A percentile compares a stretch with the other conserved stretches of the same genome.
Evolutionary conservation across 2,797 vertebrate genomes (phyloP).

Genomic region (Malurus splendens): DNA sequence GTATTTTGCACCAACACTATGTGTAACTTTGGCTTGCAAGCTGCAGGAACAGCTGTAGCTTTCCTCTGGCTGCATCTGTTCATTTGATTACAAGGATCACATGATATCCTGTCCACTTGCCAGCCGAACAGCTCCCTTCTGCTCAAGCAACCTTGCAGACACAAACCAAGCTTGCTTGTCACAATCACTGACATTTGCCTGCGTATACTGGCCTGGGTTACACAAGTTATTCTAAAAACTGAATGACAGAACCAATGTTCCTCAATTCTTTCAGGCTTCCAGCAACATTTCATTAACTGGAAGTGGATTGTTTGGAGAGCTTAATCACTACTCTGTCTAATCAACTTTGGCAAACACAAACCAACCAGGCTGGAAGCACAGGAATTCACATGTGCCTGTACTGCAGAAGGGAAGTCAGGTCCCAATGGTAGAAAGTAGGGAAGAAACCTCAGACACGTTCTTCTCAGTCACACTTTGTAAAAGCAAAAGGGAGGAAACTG

Average conservation of each 20-base stretch:
- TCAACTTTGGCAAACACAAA: background rate
- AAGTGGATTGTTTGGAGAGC: background rate
- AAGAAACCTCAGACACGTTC: background rate
- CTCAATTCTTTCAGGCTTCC: background rate
- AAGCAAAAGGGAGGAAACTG: background rate
- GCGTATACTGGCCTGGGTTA: background rate
- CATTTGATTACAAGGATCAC: background rate
- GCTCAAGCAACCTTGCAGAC: background rate
- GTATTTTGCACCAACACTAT: background rate
- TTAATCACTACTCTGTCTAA: background rate
- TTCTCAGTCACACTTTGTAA: background rate
- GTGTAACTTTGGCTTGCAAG: background rate
- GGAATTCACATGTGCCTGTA: background rate
- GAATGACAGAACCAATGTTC: background rate
- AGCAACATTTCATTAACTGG: background rate
- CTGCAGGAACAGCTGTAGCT: constrained; percentile 7
- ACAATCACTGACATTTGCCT: background rate
- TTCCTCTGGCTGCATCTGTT: background rate
- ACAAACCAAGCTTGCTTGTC: background rate
- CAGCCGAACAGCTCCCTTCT: background rate
- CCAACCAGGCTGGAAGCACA: background rate
- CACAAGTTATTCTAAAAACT: background rate
- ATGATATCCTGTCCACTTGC: background rate
- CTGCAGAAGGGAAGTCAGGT: background rate
- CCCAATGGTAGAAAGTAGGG: background rate